Conservation (phyloP, 2,797 vertebrate genomes). For the Thripadectes ignobilis region DNA sequence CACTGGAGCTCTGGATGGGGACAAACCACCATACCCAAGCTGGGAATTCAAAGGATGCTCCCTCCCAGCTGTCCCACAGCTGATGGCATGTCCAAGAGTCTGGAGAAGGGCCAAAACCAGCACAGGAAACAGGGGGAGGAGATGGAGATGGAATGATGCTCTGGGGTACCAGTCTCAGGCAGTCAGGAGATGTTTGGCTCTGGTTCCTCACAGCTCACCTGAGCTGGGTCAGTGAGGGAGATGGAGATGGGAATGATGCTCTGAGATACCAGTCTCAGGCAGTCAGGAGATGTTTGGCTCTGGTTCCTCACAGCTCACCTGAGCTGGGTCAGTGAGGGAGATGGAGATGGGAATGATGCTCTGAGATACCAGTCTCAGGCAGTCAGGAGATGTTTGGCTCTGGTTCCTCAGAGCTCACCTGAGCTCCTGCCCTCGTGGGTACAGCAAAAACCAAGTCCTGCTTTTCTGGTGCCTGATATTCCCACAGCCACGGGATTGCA, state of each 20-base stretch:
- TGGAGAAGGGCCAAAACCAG: background rate
- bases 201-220: background rate
- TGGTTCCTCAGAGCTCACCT: background rate
- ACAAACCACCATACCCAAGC: too few species aligned
- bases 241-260: background rate
- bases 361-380: background rate
- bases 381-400: background rate
- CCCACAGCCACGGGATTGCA: background rate
- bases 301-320: background rate
- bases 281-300: background rate
- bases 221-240: background rate
- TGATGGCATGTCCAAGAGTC: background rate
- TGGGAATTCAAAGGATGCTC: background rate
- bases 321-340: background rate
- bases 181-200: background rate
- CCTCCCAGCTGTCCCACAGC: background rate
- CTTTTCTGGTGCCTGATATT: background rate
- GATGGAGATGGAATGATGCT: background rate
- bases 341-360: background rate
- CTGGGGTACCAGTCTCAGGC: background rate
- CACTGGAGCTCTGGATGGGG: background rate
- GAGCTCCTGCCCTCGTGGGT: background rate
- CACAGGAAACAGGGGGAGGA: background rate
- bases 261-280: background rate
- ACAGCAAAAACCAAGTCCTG: fast-evolving